Base-by-base conservation (phyloP, 2,888 invertebrate species). In the Rugalucina vietnamica region DNA sequence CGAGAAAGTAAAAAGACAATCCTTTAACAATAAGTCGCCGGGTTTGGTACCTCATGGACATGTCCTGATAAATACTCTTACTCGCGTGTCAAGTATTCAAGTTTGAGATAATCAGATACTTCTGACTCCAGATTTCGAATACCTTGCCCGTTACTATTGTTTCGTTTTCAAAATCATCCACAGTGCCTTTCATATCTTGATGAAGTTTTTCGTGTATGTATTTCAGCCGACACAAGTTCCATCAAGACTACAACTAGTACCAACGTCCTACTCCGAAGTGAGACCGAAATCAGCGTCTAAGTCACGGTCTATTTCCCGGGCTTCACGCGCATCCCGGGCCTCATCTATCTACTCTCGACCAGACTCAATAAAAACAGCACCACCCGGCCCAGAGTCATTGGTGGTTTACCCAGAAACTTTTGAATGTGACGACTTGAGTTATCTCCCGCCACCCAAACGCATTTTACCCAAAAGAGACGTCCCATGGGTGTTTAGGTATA, bases 401-500 rank as follows among this genome's bases (percentile, higher is more conserved):
- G 84, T 88, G 4, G 76, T 89, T 12, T 91, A 90, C 74, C 89
- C 91, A 14, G 88, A 90, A 65, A 86, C 88, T 36, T 87, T 90
- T 34, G 90, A 91, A 71, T 91, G 82, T 76, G 91, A 91, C 65
- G 92, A 92, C 78, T 84, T 92, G 12, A 91, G 90, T 80, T 80
- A 82, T 60, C 81, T 91, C 69, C 92, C 91, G 60, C 86, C 86
- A 34, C 92, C 92, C 14, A 91, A 91, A 86, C 84, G 87, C 65
- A 88, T 91, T 54, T 76, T 91, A 74, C 91, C 91, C 21, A 82
- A 83, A 69, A 83, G 91, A 65, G 92, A 93, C 75, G 81, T 91
- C 12, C 93, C 93, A 0, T 93, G 92, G 92, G 92, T 93, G 34
- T 93, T 91, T 88, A 81, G 93, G 79, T 93, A 91, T 82, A 93